Base-by-base conservation (phyloP, 1,140 invertebrate species). In the Mercenaria mercenaria region DNA sequence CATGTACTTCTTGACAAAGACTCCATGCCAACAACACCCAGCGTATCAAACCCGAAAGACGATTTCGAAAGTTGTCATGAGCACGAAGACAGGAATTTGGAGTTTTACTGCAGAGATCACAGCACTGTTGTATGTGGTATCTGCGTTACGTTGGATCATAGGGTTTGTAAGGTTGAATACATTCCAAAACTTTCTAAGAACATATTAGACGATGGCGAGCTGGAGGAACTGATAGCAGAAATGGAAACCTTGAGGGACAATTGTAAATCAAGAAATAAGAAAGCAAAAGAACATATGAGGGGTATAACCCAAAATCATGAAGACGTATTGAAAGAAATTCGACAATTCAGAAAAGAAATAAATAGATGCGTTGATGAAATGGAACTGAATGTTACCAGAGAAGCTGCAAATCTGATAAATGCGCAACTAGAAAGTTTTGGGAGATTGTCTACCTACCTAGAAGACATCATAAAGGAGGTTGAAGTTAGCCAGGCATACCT, bases 51-150 rank as follows among this genome's bases (percentile, higher is more conserved):
- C 8, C 34, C 6, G 11, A 13, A 18, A 72, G 59, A 64, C n/a
- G 59, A 64, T 29, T 64, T 72, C 37, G 39, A 72, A 15, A 37
- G 3, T 72, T 72, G 67, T 72, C 1, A 13, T 15, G 34, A 41
- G 0, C 67, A 72, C 23, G 39, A 72, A 20, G 39, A 72, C 39
- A 15, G 8, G 20, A 23, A 23, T 10, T 23, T 72, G 10, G n/a
- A 72, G n/a, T 72, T 39, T 23, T 72, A 72, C 37, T 72, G 67
- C 39, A 20, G 23, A 41, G 67, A 72, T n/a, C 67, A 72, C 18
- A 23, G 6, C 37, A 3, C 18, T 1, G 29, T 39, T 72, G 67
- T 72, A 0, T 72, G 67, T 18, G 39, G 29, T 41, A 20, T 39
- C 20, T 72, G 67, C 39, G 23, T 72, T 1, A 37, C 34, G 8